Evolutionary conservation across 2,797 vertebrate species (phyloP).

Genomic region (Acanthiza pusilla): DNA sequence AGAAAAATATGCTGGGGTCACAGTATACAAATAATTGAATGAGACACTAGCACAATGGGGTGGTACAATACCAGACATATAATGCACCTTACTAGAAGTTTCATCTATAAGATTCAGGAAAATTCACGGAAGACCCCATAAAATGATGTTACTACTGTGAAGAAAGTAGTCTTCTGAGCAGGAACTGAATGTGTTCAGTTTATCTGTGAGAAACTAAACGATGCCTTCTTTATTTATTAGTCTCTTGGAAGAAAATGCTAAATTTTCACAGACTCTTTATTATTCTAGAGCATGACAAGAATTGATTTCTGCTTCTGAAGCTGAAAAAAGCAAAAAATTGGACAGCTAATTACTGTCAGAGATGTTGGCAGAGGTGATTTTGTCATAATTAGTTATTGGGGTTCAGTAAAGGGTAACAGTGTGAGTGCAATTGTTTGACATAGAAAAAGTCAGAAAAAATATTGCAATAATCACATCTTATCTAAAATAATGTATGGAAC

Average conservation of each 20-base stretch:
- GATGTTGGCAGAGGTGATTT: neutral
- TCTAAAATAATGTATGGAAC: neutral
- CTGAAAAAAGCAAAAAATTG: neutral
- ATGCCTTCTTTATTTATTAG: neutral
- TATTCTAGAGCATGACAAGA: neutral
- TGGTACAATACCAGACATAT: neutral
- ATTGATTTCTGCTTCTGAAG: neutral
- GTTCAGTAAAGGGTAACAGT: neutral
- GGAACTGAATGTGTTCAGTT: neutral
- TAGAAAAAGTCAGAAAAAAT: neutral
- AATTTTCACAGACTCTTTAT: neutral
- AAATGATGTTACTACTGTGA: neutral
- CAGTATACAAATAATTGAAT: neutral
- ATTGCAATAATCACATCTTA: neutral
- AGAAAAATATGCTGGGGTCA: neutral
- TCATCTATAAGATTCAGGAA: neutral
- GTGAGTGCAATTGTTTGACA: neutral
- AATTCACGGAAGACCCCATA: neutral
- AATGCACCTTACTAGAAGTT: neutral
- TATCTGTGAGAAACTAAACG: neutral
- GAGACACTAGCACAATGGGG: neutral
- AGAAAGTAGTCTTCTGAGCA: neutral
- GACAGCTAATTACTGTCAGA: neutral
- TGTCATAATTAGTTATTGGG: neutral
- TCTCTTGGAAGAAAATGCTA: neutral